A percentile compares a stretch with the other conserved stretches of the same genome.
Conservation (phyloP, 2,797 vertebrate species). For the Hyperoplus lanceolatus region DNA sequence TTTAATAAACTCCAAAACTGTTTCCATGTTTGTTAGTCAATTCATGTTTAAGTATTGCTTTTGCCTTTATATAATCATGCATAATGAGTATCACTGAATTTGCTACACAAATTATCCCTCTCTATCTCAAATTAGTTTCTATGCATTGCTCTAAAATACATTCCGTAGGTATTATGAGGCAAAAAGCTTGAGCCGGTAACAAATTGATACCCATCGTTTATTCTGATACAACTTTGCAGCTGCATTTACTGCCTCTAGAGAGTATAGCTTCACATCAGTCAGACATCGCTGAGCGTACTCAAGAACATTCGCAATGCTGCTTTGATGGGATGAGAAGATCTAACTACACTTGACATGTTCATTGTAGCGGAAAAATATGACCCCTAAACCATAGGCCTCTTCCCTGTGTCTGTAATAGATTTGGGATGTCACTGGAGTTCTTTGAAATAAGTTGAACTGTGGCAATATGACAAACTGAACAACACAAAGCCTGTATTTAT, state of each 20-base stretch:
- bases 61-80: background rate
- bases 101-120: background rate
- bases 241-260: background rate
- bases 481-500: background rate
- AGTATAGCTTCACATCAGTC: background rate
- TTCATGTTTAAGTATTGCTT: background rate
- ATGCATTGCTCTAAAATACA: background rate
- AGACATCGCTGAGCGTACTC: background rate
- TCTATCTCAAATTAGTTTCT: background rate
- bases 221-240: background rate
- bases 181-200: background rate
- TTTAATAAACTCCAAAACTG: background rate
- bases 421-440: conserved; percentile 1
- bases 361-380: conserved; percentile 6
- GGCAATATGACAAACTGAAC: background rate
- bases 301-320: background rate
- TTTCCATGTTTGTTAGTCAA: background rate
- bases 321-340: conserved; percentile 7
- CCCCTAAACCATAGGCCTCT: background rate
- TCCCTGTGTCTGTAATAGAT: background rate
- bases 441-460: conserved; percentile 11
- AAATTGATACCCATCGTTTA: background rate
- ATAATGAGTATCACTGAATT: background rate
- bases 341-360: conserved; percentile 26
- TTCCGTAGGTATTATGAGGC: background rate